A percentile compares a stretch with the other conserved stretches of the same genome.
Evolutionary conservation across 2,888 invertebrate species (phyloP).

Genomic region (Xanthia togata): DNA sequence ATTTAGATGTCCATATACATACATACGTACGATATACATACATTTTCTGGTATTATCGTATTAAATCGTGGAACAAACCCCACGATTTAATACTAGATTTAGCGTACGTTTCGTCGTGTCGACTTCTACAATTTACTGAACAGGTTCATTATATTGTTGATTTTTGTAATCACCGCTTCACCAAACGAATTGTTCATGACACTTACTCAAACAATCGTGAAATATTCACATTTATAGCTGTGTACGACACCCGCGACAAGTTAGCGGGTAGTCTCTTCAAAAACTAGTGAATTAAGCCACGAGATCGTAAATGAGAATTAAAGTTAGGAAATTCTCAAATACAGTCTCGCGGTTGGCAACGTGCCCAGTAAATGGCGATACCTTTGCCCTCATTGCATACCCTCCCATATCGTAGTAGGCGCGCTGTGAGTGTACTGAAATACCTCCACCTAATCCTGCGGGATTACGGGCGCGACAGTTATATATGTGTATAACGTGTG

Average conservation of each 20-base stretch:
- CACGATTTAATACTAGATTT: too few species aligned
- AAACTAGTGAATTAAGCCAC: slow-evolving; percentile 38
- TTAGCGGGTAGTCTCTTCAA: neutral
- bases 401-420: slow-evolving; percentile 45
- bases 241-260: neutral
- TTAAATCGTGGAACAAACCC: too few species aligned
- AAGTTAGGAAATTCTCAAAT: slow-evolving; percentile 40
- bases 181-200: neutral
- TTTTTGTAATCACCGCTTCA: neutral
- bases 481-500: slow-evolving; percentile 33
- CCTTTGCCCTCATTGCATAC: slow-evolving; percentile 52
- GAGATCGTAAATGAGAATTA: slow-evolving; percentile 35
- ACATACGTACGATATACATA: too few species aligned
- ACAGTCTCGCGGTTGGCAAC: slow-evolving; percentile 45
- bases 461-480: slow-evolving; percentile 38
- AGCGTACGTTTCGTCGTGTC: too few species aligned
- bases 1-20: neutral
- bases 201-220: neutral
- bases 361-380: slow-evolving; percentile 46
- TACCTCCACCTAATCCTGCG: slow-evolving; percentile 42
- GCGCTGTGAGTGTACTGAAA: slow-evolving; percentile 40
- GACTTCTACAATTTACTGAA: too few species aligned
- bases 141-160: too few species aligned
- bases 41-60: too few species aligned
- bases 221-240: neutral